phyloP scores from a whole-genome alignment of 1,140 invertebrate species.

The Drosophila pandora region DNA sequence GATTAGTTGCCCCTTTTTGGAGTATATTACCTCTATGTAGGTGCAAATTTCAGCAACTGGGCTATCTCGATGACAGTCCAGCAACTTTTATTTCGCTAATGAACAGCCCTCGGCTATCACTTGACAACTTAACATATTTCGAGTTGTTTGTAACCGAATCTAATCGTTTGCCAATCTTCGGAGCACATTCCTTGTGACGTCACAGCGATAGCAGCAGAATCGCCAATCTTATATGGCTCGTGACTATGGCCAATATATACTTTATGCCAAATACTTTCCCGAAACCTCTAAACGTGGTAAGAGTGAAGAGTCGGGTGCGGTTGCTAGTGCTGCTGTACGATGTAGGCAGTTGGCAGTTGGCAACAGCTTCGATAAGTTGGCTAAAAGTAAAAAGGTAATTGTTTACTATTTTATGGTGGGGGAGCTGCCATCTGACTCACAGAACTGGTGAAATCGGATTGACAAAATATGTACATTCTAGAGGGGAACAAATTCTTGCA shows the following conservation, averaged over 20 bases:
- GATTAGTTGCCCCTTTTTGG: neutral
- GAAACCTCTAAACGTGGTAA: neutral
- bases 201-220: slow-evolving; percentile 49
- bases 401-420: slow-evolving; percentile 8
- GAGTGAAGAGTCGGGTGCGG: no score
- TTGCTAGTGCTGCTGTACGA: neutral
- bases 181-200: slow-evolving; percentile 66
- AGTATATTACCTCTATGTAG: neutral
- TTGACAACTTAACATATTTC: slow-evolving; percentile 49
- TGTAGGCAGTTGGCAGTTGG: slow-evolving; percentile 36
- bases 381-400: slow-evolving; percentile 32
- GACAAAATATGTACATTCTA: neutral
- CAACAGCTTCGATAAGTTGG: slow-evolving; percentile 47
- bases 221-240: slow-evolving; percentile 19
- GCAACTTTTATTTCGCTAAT: slow-evolving; percentile 37
- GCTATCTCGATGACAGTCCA: slow-evolving; percentile 26
- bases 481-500: slow-evolving; percentile 11
- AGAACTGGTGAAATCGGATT: slow-evolving; percentile 21
- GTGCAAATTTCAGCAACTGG: neutral
- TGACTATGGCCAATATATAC: slow-evolving; percentile 32
- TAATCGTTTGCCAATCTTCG: slow-evolving; percentile 55
- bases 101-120: slow-evolving; percentile 42
- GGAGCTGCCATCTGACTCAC: slow-evolving; percentile 21
- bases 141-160: slow-evolving; percentile 56
- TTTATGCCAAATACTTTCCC: slow-evolving; percentile 5